These are phyloP conservation scores for Pachycephus smyrnensis DNA, from an alignment of 2,888 invertebrate species.

Conservation along the genomic window DNA sequence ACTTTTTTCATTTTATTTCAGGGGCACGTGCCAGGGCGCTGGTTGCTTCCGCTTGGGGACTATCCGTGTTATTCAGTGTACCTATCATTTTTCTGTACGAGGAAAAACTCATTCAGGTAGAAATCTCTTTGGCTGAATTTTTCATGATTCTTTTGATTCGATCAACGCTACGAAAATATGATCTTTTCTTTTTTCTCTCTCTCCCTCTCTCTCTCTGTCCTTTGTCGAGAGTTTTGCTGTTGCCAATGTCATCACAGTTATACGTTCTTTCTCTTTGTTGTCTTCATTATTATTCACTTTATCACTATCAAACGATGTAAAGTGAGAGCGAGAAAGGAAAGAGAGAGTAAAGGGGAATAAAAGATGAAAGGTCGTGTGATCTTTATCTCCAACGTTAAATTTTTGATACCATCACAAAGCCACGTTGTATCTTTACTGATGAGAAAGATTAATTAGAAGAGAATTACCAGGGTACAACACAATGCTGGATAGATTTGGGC, in stretches of 20 bases:
- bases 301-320: neutral
- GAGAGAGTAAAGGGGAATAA: too few species aligned
- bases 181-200: neutral
- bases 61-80: slow-evolving; percentile 84
- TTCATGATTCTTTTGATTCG: neutral
- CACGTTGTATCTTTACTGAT: neutral
- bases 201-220: too few species aligned
- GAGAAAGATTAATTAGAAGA: neutral
- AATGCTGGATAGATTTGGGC: slow-evolving; percentile 91
- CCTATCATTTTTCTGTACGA: slow-evolving; percentile 87
- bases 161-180: slow-evolving; percentile 12
- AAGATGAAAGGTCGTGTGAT: neutral
- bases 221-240: too few species aligned
- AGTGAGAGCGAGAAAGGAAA: neutral
- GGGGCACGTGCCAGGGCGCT: slow-evolving; percentile 88
- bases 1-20: slow-evolving; percentile 66
- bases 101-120: slow-evolving; percentile 80
- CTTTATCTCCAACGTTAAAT: neutral
- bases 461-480: slow-evolving; percentile 69
- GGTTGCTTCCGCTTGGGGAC: slow-evolving; percentile 84
- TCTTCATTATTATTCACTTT: neutral
- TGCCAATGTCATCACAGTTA: neutral
- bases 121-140: slow-evolving; percentile 30
- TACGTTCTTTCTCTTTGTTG: neutral
- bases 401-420: neutral